Conservation (phyloP, 1,140 invertebrate species). For the Heliconius melpomene region DNA sequence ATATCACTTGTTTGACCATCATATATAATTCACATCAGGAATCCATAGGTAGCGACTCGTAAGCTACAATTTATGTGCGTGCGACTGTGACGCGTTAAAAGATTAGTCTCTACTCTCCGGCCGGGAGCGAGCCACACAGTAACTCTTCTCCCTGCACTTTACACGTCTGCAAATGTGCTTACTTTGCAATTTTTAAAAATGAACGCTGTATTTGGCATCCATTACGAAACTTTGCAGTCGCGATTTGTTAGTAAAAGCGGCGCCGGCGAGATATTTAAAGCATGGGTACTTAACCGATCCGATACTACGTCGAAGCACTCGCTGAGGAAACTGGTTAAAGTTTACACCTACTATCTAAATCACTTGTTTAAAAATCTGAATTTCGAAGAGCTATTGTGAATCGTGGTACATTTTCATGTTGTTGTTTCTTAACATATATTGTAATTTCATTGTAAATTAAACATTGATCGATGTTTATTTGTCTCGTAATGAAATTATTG, state of each 20-base stretch:
- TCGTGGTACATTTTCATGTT: not conserved
- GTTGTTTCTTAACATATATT: not conserved
- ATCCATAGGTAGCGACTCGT: conserved; percentile 59
- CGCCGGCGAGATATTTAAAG: conserved; percentile 46
- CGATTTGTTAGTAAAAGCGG: conserved; percentile 37
- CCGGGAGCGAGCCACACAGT: conserved; percentile 44
- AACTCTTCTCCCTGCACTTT: conserved; percentile 19
- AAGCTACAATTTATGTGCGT: conserved; percentile 75
- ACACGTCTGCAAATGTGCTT: conserved; percentile 29
- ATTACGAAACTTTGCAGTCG: conserved; percentile 44
- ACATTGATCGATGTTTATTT: not conserved
- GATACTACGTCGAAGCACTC: conserved; percentile 50
- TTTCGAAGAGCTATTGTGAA: conserved; percentile 47
- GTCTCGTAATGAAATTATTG: not conserved
- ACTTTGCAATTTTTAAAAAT: conserved; percentile 40
- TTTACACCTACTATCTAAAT: conserved; percentile 56
- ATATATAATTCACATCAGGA: conserved; percentile 58
- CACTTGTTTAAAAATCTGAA: conserved; percentile 68
- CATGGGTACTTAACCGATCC: conserved; percentile 42
- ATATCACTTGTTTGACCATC: conserved; percentile 26
- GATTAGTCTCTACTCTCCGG: conserved; percentile 68
- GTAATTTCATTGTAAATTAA: not conserved
- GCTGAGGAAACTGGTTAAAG: conserved; percentile 50
- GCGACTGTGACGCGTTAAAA: conserved; percentile 73
- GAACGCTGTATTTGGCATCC: conserved; percentile 39